Base-by-base conservation (phyloP, 2,888 invertebrate species). In the Leptinotarsa juncta region DNA sequence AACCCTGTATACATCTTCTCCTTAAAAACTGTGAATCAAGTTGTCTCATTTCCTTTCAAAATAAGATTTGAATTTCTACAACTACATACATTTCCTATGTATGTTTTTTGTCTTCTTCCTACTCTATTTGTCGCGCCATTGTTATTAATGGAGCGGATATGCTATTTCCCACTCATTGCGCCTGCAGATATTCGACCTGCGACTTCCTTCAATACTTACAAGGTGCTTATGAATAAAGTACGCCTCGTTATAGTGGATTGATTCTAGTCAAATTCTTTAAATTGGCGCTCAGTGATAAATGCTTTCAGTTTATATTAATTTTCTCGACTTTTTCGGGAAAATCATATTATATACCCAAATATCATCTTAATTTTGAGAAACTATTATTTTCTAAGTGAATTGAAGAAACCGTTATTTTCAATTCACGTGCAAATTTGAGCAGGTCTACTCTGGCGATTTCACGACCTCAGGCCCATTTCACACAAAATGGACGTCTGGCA, bases 91-190 rank as follows among this genome's bases (percentile, higher is more conserved):
- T 68, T 55, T 55, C 32, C 55, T 42, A 26, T 42, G 18, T 32
- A 42, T 32, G 3, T 15, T 50, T 68, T 51, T 50, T 3, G 48
- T 23, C 51, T 67, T 68, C 68, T 55, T 68, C 55, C 68, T 55
- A 68, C 55, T 68, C 55, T 4, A 55, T 68, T 55, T 74, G 74
- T 74, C 71, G 71, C 67, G 71, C n/a, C 71, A 69, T 42, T 66
- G 66, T 67, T 65, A 71, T 57, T 62, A 57, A 57, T 71, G 26
- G 32, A 72, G 60, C 75, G 71, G 71, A 75, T 71, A 75, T 75
- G 72, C 69, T 53, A 50, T 75, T 66, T 69, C 72, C 72, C 72
- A 71, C 72, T 71, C 67, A 57, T 23, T 55, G 70, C 69, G 69
- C 68, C 71, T 60, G 70, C 66, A 69, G 65, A 66, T 68, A 72